These are phyloP conservation scores for Chloropsis hardwickii DNA, from an alignment of 2,113 vertebrate species.

Conservation along the genomic window DNA sequence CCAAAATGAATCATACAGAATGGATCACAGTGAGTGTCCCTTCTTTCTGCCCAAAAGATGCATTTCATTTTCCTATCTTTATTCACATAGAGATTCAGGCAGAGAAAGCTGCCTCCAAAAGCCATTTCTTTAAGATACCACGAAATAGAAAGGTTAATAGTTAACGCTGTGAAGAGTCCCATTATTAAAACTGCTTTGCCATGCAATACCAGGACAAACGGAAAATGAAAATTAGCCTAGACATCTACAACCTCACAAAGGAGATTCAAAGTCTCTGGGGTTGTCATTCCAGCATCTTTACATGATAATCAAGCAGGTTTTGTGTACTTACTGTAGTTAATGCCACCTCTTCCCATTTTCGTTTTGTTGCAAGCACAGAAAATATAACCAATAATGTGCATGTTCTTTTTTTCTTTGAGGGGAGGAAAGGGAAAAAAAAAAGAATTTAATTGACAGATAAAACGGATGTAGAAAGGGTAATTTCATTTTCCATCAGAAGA, in stretches of 20 bases:
- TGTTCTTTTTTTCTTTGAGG: conserved; percentile 47
- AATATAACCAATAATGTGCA: conserved; percentile 65
- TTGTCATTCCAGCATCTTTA: conserved; percentile 55
- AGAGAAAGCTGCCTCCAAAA: conserved; percentile 3
- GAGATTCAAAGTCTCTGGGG: conserved; percentile 3
- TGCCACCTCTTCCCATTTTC: conserved; percentile 53
- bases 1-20: conserved; percentile 3
- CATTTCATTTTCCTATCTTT: conserved; percentile 39
- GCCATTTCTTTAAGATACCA: conserved; percentile 31
- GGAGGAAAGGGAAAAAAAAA: not conserved
- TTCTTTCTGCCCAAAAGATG: not conserved
- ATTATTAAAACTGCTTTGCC: conserved; percentile 58
- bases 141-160: conserved; percentile 56
- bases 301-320: conserved; percentile 52
- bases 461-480: conserved; percentile 74
- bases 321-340: conserved; percentile 48
- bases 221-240: conserved; percentile 61
- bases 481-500: conserved; percentile 78
- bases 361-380: conserved; percentile 51
- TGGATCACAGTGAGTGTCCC: not conserved
- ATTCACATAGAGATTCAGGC: not conserved
- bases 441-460: conserved; percentile 75
- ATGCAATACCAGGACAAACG: conserved; percentile 56
- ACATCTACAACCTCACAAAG: conserved; percentile 30
- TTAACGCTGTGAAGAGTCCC: not conserved